phyloP scores from a whole-genome alignment of 37 sponge, comb jelly and placozoan genomes.

The Tethya wilhelma region DNA sequence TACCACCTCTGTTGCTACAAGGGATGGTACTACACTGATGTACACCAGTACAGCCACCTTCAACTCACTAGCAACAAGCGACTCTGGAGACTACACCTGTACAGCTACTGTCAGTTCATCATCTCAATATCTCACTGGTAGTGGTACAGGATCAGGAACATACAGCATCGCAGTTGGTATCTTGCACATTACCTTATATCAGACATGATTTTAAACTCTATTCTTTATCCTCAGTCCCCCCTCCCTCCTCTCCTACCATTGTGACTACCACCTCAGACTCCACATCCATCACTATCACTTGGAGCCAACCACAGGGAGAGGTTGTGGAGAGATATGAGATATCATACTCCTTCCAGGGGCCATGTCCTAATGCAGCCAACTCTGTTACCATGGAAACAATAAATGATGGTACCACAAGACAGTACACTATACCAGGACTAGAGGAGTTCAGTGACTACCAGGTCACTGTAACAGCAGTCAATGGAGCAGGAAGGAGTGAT shows the following conservation, averaged over 20 bases:
- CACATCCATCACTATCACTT: conserved; percentile 39
- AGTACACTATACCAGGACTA: conserved; percentile 7
- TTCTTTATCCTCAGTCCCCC: too few relatives aligned
- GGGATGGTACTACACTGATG: too few relatives aligned
- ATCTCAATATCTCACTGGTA: too few relatives aligned
- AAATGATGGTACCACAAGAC: not conserved
- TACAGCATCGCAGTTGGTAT: too few relatives aligned
- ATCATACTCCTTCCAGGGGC: not conserved
- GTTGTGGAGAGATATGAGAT: conserved; percentile 24
- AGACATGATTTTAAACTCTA: too few relatives aligned
- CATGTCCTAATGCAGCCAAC: not conserved
- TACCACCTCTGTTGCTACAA: too few relatives aligned
- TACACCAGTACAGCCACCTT: too few relatives aligned
- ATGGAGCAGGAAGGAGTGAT: conserved; percentile 15
- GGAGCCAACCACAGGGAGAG: conserved; percentile 12
- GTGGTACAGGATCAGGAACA: not conserved
- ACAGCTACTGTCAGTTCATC: too few relatives aligned
- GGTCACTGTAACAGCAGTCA: conserved; percentile 27
- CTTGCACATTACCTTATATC: too few relatives aligned
- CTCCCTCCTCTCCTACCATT: not conserved
- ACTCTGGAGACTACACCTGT: too few relatives aligned
- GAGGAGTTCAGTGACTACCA: conserved; percentile 22
- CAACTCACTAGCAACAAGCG: too few relatives aligned
- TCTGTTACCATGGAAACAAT: not conserved
- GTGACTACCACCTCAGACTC: not conserved